These are phyloP conservation scores for Eustalomyia histrio DNA, from an alignment of 2,888 invertebrate species.

Conservation along the genomic window DNA sequence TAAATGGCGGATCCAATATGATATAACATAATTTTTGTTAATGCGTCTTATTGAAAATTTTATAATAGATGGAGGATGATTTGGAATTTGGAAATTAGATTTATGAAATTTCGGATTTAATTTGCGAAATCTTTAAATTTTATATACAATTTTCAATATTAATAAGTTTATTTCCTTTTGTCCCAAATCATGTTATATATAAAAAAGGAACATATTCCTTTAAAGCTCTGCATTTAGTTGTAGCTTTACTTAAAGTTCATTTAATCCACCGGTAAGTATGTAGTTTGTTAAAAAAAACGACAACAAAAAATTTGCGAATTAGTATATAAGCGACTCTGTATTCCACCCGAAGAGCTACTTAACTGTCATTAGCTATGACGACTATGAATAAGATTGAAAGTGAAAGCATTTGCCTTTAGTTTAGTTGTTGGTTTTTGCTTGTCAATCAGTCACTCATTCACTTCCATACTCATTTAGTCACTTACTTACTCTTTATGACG, in stretches of 20 bases:
- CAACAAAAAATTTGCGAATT: constrained; percentile 36
- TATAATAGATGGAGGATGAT: no score
- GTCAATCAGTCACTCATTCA: constrained; percentile 12
- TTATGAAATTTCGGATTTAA: no score
- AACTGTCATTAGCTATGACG: background rate
- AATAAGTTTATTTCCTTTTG: no score
- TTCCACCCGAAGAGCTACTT: background rate
- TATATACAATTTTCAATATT: no score
- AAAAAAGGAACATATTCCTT: no score
- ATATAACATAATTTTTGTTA: no score
- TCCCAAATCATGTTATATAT: no score
- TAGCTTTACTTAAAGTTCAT: background rate
- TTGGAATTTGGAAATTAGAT: no score
- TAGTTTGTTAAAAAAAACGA: background rate
- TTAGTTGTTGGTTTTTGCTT: constrained; percentile 3
- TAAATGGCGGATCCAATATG: no score
- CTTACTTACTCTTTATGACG: constrained; percentile 8
- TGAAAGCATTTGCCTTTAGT: constrained; percentile 47
- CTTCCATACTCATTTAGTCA: background rate
- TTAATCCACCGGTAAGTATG: constrained; percentile 1
- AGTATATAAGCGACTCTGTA: background rate
- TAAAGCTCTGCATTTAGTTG: no score
- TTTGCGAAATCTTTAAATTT: no score
- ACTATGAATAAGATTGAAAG: constrained; percentile 26
- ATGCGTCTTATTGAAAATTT: no score